Base-by-base conservation (phyloP, 1,140 invertebrate genomes). In the Diploscapter pachys region DNA sequence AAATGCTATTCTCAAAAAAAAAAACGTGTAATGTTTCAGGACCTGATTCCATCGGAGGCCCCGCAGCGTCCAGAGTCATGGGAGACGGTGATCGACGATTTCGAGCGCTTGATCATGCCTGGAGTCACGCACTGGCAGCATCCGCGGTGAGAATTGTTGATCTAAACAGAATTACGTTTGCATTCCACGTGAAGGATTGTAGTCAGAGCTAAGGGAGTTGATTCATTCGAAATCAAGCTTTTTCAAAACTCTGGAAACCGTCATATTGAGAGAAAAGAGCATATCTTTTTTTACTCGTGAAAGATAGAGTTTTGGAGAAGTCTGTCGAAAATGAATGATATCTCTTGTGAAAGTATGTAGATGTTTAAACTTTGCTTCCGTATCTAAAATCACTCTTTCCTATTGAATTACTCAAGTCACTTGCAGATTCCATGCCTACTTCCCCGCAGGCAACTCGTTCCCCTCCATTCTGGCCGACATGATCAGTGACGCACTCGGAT, bases 101-200 rank as follows among this genome's bases (percentile, higher is more conserved):
- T 99, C 3, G 94, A 98, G 86, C 89, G 90, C 51, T 94, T 94
- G 88, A 98, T 99, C 77, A 98, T 99, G 94, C 95, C 95, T 0
- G 96, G 96, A 56, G 93, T 96, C 63, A 98, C 96, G 0, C 95
- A 98, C 86, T 99, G 96, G 96, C 95, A 98, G 86, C 96, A 99
- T 90, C 96, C 96, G 0, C 88, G 63, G 63, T 65, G 8, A 65
- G 9, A 11, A 31, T 59, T 31, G 31, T 1, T 31, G 31, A 31
- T 31, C 31, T 31, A 31, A 31, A 31, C 1, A 31, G 31, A 31
- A 31, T 31, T 31, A 31, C 9, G 9, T 59, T 59, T 59, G 57
- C 31, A 59, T 31, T 2, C 57, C 57, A 31, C 9, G 57, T 59
- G 57, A 31, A 31, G 31, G 57, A 59, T 59, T 59, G 57, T 9